Base-by-base conservation (phyloP, 2,797 vertebrate species). In the Coluber constrictor region DNA sequence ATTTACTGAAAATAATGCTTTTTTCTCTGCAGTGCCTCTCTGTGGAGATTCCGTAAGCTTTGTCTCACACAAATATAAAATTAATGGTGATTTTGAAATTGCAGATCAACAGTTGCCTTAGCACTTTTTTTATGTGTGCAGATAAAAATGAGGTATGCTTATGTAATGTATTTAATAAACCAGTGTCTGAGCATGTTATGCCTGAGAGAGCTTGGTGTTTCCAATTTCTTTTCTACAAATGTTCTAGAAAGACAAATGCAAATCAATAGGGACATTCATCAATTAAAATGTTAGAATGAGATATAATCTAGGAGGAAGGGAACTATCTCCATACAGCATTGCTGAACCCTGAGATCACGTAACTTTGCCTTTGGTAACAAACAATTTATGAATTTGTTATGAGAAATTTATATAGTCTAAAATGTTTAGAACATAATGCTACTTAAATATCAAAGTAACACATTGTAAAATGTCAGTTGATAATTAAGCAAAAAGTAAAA, bases 401-500 rank as follows among this genome's bases (percentile, higher is more conserved):
- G 61, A 92, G 60, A 59, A 87, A 90, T 32, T 56, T 47, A 23
- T 7, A 27, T 16, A 70, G 20, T 79, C 32, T 57, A 32, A 29
- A 66, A 55, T 55, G 32, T 29, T 43, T 70, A 47, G 6, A 70
- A 37, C 25, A 47, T n/a, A 74, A 23, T 87, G 51, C n/a, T 18
- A 57, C 29, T 93, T 90, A 90, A 93, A 87, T 90, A 87, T 59
- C 18, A 90, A 66, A 87, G 59, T 47, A 86, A 66, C 51, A 56
- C 86, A 90, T 86, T 29, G 59, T 32, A 90, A 86, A 87, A 90
- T 86, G 51, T 55, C 88, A 66, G 9, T 87, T 23, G 59, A 90
- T 86, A 92, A 90, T 86, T 90, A 92, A 92, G 25, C 79, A 90
- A 86, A 90, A 87, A 56, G 57, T 90, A 55, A 90, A 93, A 79